These are phyloP conservation scores for Mixornis gularis DNA, from an alignment of 2,113 vertebrate genomes.

Conservation along the genomic window DNA sequence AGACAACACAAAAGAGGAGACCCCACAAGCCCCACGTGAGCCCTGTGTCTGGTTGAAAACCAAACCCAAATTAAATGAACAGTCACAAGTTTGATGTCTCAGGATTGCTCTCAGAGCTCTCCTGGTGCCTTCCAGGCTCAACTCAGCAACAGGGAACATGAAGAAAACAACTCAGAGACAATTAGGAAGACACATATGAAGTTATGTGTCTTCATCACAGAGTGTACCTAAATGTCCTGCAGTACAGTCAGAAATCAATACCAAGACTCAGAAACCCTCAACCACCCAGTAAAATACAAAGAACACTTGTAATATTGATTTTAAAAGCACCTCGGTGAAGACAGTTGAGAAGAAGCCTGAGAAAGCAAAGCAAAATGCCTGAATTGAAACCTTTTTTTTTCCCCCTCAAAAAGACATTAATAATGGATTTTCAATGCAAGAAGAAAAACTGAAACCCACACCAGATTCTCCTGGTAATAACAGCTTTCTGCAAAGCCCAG, in stretches of 20 bases:
- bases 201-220: neutral
- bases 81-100: neutral
- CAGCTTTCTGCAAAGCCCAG: constrained; percentile 65
- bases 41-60: rapidly evolving
- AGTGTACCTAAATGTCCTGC: constrained; percentile 21
- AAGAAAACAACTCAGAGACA: neutral
- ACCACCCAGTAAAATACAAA: constrained; percentile 46
- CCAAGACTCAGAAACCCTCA: constrained; percentile 18
- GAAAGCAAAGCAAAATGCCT: constrained; percentile 19
- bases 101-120: neutral
- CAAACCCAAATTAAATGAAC: neutral
- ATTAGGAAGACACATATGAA: neutral
- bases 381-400: constrained; percentile 26
- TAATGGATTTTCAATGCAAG: constrained; percentile 63
- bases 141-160: neutral
- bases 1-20: neutral
- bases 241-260: constrained; percentile 63
- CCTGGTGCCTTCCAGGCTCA: neutral
- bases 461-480: constrained; percentile 66
- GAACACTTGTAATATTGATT: constrained; percentile 59
- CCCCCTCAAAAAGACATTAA: neutral
- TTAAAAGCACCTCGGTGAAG: constrained; percentile 22
- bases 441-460: constrained; percentile 66
- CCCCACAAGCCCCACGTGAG: neutral
- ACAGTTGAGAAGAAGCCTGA: neutral